Conservation (phyloP, 1,140 invertebrate genomes). For the Drosophila elegans region DNA sequence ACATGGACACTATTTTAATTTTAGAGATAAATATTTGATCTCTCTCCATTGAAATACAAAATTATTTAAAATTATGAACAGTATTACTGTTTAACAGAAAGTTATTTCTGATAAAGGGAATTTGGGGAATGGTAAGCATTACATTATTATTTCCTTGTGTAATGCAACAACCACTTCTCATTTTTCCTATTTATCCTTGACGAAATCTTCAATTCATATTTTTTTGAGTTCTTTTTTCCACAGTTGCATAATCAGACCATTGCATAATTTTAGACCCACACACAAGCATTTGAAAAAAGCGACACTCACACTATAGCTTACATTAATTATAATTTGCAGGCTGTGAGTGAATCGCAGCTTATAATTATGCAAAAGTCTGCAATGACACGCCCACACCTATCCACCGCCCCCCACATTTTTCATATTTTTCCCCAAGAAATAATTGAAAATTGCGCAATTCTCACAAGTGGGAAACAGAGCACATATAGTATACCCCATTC, state of each 20-base stretch:
- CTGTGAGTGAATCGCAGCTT: slow-evolving; percentile 73
- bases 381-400: slow-evolving; percentile 46
- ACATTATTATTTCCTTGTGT: not conserved
- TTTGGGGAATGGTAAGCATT: no score
- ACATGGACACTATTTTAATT: not conserved
- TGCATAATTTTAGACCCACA: slow-evolving; percentile 69
- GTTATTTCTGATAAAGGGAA: no score
- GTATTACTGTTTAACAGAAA: no score
- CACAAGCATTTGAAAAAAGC: slow-evolving; percentile 8
- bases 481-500: not conserved
- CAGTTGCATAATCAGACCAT: slow-evolving; percentile 71
- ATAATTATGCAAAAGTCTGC: slow-evolving; percentile 71
- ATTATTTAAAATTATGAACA: no score
- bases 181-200: slow-evolving; percentile 14
- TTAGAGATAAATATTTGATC: not conserved
- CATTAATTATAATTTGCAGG: slow-evolving; percentile 73
- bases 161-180: not conserved
- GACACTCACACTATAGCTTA: slow-evolving; percentile 22
- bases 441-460: slow-evolving; percentile 82
- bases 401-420: not conserved
- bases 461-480: slow-evolving; percentile 77
- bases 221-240: slow-evolving; percentile 3
- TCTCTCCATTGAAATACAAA: no score
- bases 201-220: slow-evolving; percentile 2
- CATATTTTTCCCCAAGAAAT: slow-evolving; percentile 46